Conservation (phyloP, 2,888 invertebrate genomes). For the Polylopha cassiicola region DNA sequence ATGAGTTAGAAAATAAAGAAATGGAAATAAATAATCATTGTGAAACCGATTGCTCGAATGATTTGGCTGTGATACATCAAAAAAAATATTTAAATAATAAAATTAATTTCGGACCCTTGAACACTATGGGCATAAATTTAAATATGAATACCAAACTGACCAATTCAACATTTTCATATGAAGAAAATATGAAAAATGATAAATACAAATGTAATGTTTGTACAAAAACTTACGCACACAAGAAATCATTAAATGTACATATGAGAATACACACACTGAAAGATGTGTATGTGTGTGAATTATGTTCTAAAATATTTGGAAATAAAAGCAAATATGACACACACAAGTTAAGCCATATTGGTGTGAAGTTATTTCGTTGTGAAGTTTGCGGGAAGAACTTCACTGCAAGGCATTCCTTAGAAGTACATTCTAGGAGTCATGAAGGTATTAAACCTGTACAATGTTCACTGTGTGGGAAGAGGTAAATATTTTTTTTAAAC, state of each 20-base stretch:
- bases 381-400: constrained; percentile 43
- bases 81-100: no score
- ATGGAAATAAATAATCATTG: neutral
- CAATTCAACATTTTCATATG: no score
- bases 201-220: constrained; percentile 2
- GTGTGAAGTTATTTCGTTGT: constrained; percentile 45
- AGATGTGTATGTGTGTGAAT: constrained; percentile 16
- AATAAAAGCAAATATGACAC: constrained; percentile 37
- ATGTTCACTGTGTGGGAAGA: constrained; percentile 26
- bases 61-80: no score
- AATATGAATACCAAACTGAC: constrained; percentile 1
- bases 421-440: constrained; percentile 43
- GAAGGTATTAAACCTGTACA: constrained; percentile 22
- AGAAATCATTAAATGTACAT: constrained; percentile 20
- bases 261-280: constrained; percentile 17
- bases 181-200: no score
- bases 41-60: no score
- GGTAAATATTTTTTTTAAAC: constrained; percentile 19
- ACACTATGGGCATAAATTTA: neutral
- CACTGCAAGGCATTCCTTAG: constrained; percentile 46
- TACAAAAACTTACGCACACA: constrained; percentile 15
- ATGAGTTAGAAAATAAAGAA: neutral
- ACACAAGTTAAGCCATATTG: constrained; percentile 46
- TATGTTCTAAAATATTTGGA: constrained; percentile 24
- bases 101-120: neutral